Conservation (phyloP, 2,797 vertebrate species). For the Myotis myotis region DNA sequence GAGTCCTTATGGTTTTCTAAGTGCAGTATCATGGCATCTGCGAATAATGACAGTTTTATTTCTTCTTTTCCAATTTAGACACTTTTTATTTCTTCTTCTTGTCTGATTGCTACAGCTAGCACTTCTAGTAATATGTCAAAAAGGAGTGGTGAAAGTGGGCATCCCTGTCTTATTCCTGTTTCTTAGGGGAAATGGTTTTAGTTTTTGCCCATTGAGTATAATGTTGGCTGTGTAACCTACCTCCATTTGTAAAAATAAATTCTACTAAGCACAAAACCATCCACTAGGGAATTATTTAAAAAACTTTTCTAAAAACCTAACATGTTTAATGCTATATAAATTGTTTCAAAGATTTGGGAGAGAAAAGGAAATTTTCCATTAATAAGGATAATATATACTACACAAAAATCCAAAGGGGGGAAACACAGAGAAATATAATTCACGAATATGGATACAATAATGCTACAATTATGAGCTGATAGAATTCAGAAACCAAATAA, state of each 20-base stretch:
- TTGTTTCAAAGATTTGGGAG: not conserved
- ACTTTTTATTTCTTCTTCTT: too few species aligned
- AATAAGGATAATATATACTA: not conserved
- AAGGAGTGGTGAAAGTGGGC: too few species aligned
- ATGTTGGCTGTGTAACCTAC: not conserved
- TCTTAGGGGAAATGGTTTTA: too few species aligned
- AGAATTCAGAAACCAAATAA: not conserved
- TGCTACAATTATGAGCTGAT: not conserved
- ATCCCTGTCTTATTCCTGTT: too few species aligned
- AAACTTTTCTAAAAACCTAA: not conserved
- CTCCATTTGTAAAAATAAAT: not conserved
- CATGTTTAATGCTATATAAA: not conserved
- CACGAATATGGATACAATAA: not conserved
- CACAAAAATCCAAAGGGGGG: not conserved
- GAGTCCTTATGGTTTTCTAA: too few species aligned
- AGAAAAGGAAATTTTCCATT: not conserved
- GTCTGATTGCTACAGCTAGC: too few species aligned
- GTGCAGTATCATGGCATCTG: too few species aligned
- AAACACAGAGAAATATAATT: not conserved
- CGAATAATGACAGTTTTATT: too few species aligned
- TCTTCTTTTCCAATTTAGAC: too few species aligned
- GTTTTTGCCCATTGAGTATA: too few species aligned
- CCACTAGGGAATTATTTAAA: not conserved
- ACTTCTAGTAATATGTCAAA: too few species aligned
- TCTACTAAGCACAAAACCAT: not conserved